phyloP scores from a whole-genome alignment of 2,113 vertebrate genomes.

The Macquaria ambigua region DNA sequence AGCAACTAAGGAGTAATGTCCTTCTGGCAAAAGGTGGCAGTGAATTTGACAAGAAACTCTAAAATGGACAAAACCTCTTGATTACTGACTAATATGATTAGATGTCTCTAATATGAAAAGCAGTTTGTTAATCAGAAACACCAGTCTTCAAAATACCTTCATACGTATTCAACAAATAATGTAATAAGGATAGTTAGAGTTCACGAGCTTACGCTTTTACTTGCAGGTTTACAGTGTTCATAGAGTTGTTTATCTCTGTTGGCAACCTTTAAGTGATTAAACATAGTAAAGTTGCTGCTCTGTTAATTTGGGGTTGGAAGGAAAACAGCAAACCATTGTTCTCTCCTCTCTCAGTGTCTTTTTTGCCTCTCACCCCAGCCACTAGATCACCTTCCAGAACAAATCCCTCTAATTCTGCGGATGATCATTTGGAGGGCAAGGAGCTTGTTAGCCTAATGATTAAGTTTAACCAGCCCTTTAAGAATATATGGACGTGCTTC shows the following conservation, averaged over 20 bases:
- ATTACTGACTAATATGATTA: not conserved
- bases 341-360: conserved; percentile 63
- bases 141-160: not conserved
- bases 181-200: not conserved
- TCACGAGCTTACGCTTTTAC: not conserved
- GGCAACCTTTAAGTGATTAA: conserved; percentile 84
- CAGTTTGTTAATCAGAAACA: not conserved
- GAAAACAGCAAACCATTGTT: conserved; percentile 47
- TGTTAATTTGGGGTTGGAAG: conserved; percentile 87
- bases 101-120: not conserved
- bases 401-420: conserved; percentile 93
- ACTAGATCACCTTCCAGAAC: conserved; percentile 95
- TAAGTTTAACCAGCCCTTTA: conserved; percentile 98
- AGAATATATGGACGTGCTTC: conserved; percentile 97
- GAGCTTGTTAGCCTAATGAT: conserved; percentile 99
- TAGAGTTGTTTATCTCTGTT: not conserved
- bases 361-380: conserved; percentile 78
- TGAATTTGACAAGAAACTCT: not conserved
- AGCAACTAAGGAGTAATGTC: not conserved
- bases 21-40: too few species aligned
- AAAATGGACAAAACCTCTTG: not conserved
- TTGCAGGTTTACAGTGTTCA: not conserved
- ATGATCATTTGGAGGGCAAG: conserved; percentile 94
- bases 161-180: not conserved
- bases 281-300: conserved; percentile 91